Evolutionary conservation across 2,888 invertebrate species (phyloP), one percentile per base, ranked within the genome.

Genomic region (Scotopteryx bipunctaria): DNA sequence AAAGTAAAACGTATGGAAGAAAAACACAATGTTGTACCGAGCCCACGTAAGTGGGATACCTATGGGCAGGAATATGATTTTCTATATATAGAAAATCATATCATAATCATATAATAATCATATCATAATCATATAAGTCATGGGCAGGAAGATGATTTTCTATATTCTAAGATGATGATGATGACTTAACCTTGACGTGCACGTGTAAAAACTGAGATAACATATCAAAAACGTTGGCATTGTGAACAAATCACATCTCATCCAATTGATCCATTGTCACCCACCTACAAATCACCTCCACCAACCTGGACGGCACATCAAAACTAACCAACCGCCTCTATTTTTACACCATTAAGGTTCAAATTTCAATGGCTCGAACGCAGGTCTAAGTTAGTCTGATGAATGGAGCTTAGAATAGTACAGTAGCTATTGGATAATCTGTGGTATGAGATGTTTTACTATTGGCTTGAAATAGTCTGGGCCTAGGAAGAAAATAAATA

Each of bases 181-280:
- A n/a, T 9, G 4, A 19, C 32, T 5, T 44, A 38, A 43, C 47
- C 44, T 44, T 50, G 29, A 50, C 27, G 15, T 5, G 5, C 42
- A 27, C 37, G 35, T 44, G 44, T 44, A 35, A 44, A 38, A 31
- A 6, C 13, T 35, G 33, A 41, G 19, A 19, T 15, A 19, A 17
- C 29, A 15, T 42, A 48, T 48, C 48, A 40, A 15, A 40, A 38
- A 3, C 14, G 11, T 14, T 55, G 61, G 56, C 71, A 66, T 73
- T 71, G 70, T 73, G 49, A 54, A 55, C 62, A 69, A 71, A 73
- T 73, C 69, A 64, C 57, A 41, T 15, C 49, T 42, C 23, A 38
- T 19, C 46, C 66, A 71, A 71, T 73, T 70, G 67, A 43, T 41
- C 61, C 57, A 65, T 67, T 67, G 61, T 66, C 36, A 57, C 29